Base-by-base conservation (phyloP, 2,888 invertebrate genomes). In the Hypena proboscidalis region DNA sequence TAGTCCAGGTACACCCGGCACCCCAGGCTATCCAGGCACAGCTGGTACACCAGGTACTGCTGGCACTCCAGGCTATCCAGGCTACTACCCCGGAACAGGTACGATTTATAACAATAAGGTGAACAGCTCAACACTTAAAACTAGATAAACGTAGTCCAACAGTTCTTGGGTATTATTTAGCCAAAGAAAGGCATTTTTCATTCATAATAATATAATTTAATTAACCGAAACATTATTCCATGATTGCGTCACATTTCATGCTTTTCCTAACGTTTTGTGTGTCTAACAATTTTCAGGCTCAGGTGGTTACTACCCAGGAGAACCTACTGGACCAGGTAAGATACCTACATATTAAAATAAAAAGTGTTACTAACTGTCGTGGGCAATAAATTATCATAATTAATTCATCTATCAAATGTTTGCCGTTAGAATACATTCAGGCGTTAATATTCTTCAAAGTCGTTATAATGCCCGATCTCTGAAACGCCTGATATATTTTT, bases 21-120 rank as follows among this genome's bases (percentile, higher is more conserved):
- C 56, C 35, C 61, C 70, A 4, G 61, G 65, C 14, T 40, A 46
- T n/a, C 60, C 66, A 32, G 69, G 61, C 5, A 35, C 45, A n/a
- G 62, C 70, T n/a, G 71, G 72, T 25, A 54, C 54, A 2, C 68
- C 72, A 4, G 69, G 74, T 21, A 54, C 31, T 10, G 61, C 67
- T 5, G 63, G 70, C 3, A 31, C 33, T 3, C 46, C 64, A n/a
- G 69, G 67, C 5, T 77, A 32, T 87, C 93, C 68, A 85, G 74
- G 37, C 7, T 31, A 31, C 11, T 47, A 57, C 30, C 65, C 56
- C 7, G 42, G 30, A 23, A 30, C 32, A 43, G 55, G 17, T 30
- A 19, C 10, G 19, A 13, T 19, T 15, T 21, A 9, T 6, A 36
- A 8, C 19, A 20, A 6, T 1, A 20, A 13, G 5, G 1, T 32